Evolutionary conservation across 2,113 vertebrate genomes (phyloP), one percentile per base, ranked within the genome.

Genomic region (Aramus guarauna): DNA sequence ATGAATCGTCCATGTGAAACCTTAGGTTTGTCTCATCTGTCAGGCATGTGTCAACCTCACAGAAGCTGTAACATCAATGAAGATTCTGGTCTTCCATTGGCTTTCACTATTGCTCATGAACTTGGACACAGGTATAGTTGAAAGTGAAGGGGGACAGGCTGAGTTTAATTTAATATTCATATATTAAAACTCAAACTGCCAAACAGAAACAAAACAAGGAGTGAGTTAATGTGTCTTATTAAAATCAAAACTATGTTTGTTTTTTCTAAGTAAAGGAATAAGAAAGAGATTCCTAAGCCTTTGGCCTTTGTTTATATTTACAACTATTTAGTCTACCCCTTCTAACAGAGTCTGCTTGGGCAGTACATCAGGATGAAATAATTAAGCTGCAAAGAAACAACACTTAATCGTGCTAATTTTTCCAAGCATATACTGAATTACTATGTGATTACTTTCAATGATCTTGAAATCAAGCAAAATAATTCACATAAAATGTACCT

Each of bases 51-150:
- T 92, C 99, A 99, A 47, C 99, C 99, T 24, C 99, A 99, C 93
- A 98, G 99, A 74, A 99, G 99, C 94, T 99, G 99, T 95, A 99
- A 99, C 95, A 99, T 99, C 98, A 99, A 99, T 12, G 99, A 99
- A 97, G 99, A 99, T 89, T 99, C 99, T 0, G 99, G 99, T 7
- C 98, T 99, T 22, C 99, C 99, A 2, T 97, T 99, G 47, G 99
- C 99, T 74, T 99, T 99, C 97, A 99, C 99, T 23, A 98, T 99
- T 48, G 99, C 99, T 71, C 99, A 99, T 88, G 99, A 99, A 80
- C 98, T 99, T 39, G 99, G 99, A 94, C 99, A 99, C 98, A 99
- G 99, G 99, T 99, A 98, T 23, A 45, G 62, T 36, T 80, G 56
- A 22, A 80, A 41, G 36, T 37, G 68, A 52, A 75, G 16, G 7